These are phyloP conservation scores for Drosophila diplacantha DNA, from an alignment of 2,888 invertebrate genomes.

Conservation along the genomic window DNA sequence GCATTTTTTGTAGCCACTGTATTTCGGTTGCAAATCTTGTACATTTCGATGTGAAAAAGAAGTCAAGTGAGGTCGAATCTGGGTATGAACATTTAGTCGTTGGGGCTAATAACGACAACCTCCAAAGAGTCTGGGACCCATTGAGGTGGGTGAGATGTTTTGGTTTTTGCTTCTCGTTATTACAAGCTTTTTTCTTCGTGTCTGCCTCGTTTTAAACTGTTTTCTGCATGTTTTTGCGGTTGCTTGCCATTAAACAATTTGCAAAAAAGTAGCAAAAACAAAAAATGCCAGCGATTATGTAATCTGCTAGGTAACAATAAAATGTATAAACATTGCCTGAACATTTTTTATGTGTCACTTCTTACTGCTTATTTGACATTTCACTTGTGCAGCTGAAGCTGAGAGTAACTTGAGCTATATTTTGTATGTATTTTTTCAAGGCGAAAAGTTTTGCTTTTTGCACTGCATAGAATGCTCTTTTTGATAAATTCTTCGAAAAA, in stretches of 20 bases:
- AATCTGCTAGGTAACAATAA: constrained; percentile 45
- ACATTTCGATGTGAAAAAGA: constrained; percentile 64
- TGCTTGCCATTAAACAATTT: constrained; percentile 69
- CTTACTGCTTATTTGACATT: constrained; percentile 67
- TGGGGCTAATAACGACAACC: constrained; percentile 63
- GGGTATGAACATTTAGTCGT: constrained; percentile 50
- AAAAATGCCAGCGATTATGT: constrained; percentile 40
- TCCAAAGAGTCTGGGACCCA: constrained; percentile 41
- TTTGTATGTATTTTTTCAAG: constrained; percentile 58
- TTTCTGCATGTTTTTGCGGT: constrained; percentile 55
- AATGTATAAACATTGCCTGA: constrained; percentile 30
- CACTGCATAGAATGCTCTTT: constrained; percentile 47
- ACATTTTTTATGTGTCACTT: constrained; percentile 22
- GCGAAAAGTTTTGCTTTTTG: constrained; percentile 60
- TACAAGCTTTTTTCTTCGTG: constrained; percentile 50
- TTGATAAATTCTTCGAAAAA: background rate
- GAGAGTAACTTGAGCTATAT: constrained; percentile 17
- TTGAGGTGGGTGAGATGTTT: constrained; percentile 44
- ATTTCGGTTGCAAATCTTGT: constrained; percentile 30
- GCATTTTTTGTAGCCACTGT: constrained; percentile 18
- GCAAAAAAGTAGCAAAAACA: constrained; percentile 30
- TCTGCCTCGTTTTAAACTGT: constrained; percentile 48
- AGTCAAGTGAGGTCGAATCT: constrained; percentile 67
- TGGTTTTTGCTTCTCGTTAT: constrained; percentile 26
- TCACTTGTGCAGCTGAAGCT: constrained; percentile 52